Conservation (phyloP, 2,113 vertebrate genomes). For the rat (Rattus norvegicus) region GRCr8 NC_086034.1:33848001-33848500, state of each 20-base stretch:
- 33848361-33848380: slow-evolving; percentile 9
- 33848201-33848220: slow-evolving; percentile 44
- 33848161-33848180: slow-evolving; percentile 62
- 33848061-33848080: slow-evolving; percentile 60
- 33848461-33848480: not conserved
- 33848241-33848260: slow-evolving; percentile 14
- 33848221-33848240: slow-evolving; percentile 42
- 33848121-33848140: slow-evolving; percentile 63
- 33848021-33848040: not conserved
- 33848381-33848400: not conserved
- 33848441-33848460: not conserved
- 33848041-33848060: slow-evolving; percentile 27
- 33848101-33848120: slow-evolving; percentile 63
- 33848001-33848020: not conserved
- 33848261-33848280: slow-evolving; percentile 29
- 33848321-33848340: not conserved
- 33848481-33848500: not conserved
- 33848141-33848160: slow-evolving; percentile 61
- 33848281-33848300: not conserved
- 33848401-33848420: slow-evolving; percentile 8
- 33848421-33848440: not conserved
- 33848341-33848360: not conserved
- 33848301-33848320: not conserved
- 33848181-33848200: slow-evolving; percentile 62
- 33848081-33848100: slow-evolving; percentile 38